Evolutionary conservation across 1,140 invertebrate genomes (phyloP).

Genomic region (Dufourea novaeangliae): DNA sequence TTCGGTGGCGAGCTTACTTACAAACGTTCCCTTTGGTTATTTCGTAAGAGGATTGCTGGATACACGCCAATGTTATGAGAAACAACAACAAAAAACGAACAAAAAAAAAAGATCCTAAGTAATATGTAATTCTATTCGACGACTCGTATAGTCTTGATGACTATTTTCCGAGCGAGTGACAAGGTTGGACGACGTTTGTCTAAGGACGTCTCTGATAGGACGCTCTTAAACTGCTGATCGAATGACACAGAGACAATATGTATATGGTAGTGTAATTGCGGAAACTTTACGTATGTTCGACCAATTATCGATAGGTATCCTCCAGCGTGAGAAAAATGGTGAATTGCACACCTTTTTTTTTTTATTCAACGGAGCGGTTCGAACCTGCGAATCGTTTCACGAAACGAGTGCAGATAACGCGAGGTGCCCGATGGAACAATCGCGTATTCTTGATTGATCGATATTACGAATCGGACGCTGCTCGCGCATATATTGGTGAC

Average conservation of each 20-base stretch:
- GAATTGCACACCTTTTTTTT: not conserved
- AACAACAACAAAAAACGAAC: not conserved
- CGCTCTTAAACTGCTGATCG: slow-evolving; percentile 73
- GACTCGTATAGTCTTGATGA: not conserved
- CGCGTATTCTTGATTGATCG: not conserved
- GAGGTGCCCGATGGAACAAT: not conserved
- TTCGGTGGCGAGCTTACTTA: not conserved
- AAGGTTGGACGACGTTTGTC: slow-evolving; percentile 13
- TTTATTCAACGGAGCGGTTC: not conserved
- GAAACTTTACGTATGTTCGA: slow-evolving; percentile 23
- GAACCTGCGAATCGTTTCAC: slow-evolving; percentile 26
- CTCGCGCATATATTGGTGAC: slow-evolving; percentile 9
- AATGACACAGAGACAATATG: slow-evolving; percentile 78
- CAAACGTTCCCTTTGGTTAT: not conserved
- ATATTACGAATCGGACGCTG: too few relatives aligned
- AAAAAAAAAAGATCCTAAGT: not conserved
- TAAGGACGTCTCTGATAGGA: slow-evolving; percentile 7
- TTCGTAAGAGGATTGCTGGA: not conserved
- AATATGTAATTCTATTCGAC: not conserved
- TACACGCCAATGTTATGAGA: too few relatives aligned
- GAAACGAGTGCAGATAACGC: not conserved
- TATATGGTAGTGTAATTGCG: slow-evolving; percentile 67
- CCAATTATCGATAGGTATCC: not conserved
- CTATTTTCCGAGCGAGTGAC: slow-evolving; percentile 10
- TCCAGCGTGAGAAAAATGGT: not conserved